Conservation (phyloP, 2,888 invertebrate species). For the Drosophila lacicola region DNA sequence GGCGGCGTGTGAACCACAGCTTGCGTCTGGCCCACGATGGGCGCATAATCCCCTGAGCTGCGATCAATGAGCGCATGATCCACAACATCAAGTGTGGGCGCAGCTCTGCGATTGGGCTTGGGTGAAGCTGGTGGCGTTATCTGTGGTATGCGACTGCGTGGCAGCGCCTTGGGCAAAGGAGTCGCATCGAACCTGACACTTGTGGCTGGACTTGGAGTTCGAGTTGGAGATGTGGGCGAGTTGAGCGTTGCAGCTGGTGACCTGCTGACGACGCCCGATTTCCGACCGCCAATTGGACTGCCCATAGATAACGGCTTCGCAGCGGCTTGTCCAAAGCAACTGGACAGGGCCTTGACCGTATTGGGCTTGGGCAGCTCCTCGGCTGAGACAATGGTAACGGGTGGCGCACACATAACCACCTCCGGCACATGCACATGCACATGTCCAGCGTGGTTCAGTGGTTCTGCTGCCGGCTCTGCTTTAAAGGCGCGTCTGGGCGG, state of each 20-base stretch:
- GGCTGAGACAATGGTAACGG: constrained; percentile 75
- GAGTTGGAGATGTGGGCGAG: constrained; percentile 16
- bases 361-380: constrained; percentile 82
- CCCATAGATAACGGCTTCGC: neutral
- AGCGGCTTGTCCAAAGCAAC: constrained; percentile 66
- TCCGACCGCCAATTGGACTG: constrained; percentile 1
- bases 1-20: constrained; percentile 68
- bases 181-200: constrained; percentile 9
- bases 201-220: neutral
- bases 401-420: constrained; percentile 78
- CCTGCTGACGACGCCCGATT: too few species aligned
- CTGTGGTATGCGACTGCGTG: constrained; percentile 79
- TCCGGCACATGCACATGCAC: constrained; percentile 59
- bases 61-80: constrained; percentile 44
- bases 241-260: constrained; percentile 1
- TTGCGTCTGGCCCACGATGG: constrained; percentile 56
- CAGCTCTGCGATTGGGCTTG: constrained; percentile 22
- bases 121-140: constrained; percentile 76
- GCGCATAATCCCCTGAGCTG: constrained; percentile 64
- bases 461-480: constrained; percentile 13
- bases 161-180: constrained; percentile 62
- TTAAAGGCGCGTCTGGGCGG: constrained; percentile 54
- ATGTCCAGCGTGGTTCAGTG: fast-evolving
- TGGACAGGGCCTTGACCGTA: constrained; percentile 79
- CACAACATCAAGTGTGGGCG: constrained; percentile 40